Conservation (phyloP, 2,888 invertebrate species). For the Pyrrhia umbra region DNA sequence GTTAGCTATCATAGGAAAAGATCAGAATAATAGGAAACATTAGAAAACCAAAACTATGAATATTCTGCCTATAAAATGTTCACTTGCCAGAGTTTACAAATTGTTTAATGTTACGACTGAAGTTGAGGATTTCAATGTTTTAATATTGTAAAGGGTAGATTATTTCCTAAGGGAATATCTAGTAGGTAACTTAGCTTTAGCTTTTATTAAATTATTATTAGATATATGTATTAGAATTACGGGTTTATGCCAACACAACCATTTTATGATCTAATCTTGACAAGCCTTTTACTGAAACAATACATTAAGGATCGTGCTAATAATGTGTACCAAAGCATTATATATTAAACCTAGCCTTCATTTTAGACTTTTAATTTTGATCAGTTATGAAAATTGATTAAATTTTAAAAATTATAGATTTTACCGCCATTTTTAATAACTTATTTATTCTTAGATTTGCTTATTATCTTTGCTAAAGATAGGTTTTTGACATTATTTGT, state of each 20-base stretch:
- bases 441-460: no score
- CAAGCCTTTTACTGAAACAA: not conserved
- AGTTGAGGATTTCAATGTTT: conserved; percentile 1
- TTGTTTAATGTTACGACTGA: conserved; percentile 5
- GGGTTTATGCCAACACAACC: not conserved
- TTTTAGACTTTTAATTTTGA: not conserved
- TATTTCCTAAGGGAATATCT: not conserved
- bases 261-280: not conserved
- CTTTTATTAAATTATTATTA: conserved; percentile 9
- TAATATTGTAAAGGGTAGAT: conserved; percentile 7
- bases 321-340: not conserved
- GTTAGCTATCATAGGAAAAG: conserved; percentile 37
- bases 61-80: not conserved
- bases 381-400: not conserved
- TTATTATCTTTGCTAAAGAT: no score
- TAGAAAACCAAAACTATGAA: conserved; percentile 7
- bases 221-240: not conserved
- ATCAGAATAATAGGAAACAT: conserved; percentile 22
- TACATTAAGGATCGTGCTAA: not conserved
- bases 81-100: conserved; percentile 40
- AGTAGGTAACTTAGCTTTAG: not conserved
- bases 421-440: no score
- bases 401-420: not conserved
- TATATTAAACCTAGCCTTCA: not conserved
- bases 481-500: no score